Base-by-base conservation (phyloP, 2,113 vertebrate genomes). In the Lasiurus cinereus region DNA sequence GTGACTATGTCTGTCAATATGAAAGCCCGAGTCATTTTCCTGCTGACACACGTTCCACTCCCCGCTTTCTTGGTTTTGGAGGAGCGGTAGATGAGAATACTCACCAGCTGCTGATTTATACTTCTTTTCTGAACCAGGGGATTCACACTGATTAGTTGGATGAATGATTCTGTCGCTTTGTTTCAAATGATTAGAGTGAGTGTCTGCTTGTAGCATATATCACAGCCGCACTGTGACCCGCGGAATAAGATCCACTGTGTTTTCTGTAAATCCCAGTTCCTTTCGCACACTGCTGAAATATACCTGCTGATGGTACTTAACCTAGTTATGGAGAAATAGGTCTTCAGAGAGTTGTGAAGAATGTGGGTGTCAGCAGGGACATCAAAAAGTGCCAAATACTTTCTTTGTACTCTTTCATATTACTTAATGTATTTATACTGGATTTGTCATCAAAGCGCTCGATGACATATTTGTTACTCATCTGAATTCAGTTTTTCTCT, bases 101-200 rank as follows among this genome's bases (percentile, higher is more conserved):
- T 88, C 95, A 94, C 92, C 96, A 92, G 62, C 76, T 94, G 52
- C 84, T 98, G 97, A 97, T 97, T 97, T 97, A 77, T 88, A 92
- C 92, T 66, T 91, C 39, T 97, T 70, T 78, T 97, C 43, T 78
- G 85, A 79, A 50, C 59, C 85, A 94, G 79, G 94, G 97, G 91
- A 69, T 39, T 74, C 97, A 50, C 94, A 97, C 88, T 96, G 94
- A 97, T 97, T 97, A 46, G 86, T 96, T 94, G 97, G 56, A 87
- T 94, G 96, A 93, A 85, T 78, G 43, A 95, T 93, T 80, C 93
- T 96, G 88, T 82, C 21, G 67, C 66, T 95, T 84, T 64, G 64
- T 85, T 97, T 77, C 94, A 95, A 96, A 95, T 91, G 97, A 94
- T 97, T 95, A 97, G 93, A 95, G 29, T 9, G 93, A 95, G 12